phyloP scores from a whole-genome alignment of 2,797 vertebrate species.

The Halcyon chelicuti region DNA sequence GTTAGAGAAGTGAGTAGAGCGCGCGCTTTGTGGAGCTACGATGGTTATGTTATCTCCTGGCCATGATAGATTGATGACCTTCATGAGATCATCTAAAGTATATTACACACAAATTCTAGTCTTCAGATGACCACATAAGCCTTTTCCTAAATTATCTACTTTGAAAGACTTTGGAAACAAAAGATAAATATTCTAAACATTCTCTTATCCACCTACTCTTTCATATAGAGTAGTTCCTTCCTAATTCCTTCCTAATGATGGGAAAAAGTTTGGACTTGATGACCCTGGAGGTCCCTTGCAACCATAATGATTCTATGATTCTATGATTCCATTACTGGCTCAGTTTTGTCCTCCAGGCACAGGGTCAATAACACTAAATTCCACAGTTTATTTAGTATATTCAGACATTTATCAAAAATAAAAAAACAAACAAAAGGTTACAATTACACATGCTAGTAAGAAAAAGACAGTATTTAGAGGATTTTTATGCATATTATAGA shows the following conservation, averaged over 20 bases:
- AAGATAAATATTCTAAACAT: not conserved
- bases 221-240: not conserved
- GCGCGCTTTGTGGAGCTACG: not conserved
- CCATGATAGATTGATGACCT: not conserved
- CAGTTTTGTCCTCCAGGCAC: not conserved
- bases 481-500: not conserved
- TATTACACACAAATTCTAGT: not conserved
- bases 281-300: too few relatives aligned
- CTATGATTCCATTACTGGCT: not conserved
- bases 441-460: not conserved
- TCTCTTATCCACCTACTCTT: not conserved
- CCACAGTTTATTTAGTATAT: conserved; percentile 48
- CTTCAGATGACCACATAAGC: not conserved
- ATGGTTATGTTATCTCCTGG: not conserved
- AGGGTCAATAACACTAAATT: conserved; percentile 35
- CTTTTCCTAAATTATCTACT: conserved; percentile 14
- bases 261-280: too few relatives aligned
- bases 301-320: too few relatives aligned
- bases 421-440: not conserved
- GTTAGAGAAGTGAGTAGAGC: not conserved
- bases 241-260: too few relatives aligned
- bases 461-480: not conserved
- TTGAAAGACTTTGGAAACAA: conserved; percentile 25
- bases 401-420: conserved; percentile 24
- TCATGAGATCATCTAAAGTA: not conserved